Percentiles rank a stretch among this genome's conserved stretches.
Evolutionary conservation across 2,888 invertebrate genomes (phyloP).

Genomic region (Crioceris asparagi): DNA sequence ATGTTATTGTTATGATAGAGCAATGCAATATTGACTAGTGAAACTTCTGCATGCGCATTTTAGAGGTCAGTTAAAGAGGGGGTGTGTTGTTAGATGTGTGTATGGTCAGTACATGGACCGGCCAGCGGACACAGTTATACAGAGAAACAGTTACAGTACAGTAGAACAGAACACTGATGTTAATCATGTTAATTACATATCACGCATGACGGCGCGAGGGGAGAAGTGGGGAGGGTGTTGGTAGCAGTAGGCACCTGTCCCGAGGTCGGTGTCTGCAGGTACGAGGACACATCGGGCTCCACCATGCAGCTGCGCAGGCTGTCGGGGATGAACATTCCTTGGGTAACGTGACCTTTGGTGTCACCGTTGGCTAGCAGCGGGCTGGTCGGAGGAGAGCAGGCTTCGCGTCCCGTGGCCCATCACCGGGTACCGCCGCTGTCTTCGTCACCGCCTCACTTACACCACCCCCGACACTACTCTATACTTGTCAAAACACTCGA

Average conservation of each 20-base stretch:
- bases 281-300: conserved; percentile 89
- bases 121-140: too few relatives aligned
- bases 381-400: conserved; percentile 32
- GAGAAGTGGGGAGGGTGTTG: conserved; percentile 34
- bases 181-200: conserved; percentile 44
- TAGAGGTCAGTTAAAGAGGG: too few relatives aligned
- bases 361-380: conserved; percentile 37
- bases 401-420: conserved; percentile 29
- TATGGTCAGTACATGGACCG: too few relatives aligned
- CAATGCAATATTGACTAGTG: too few relatives aligned
- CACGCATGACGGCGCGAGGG: conserved; percentile 38
- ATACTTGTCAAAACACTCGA: too few relatives aligned
- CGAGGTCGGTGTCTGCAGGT: conserved; percentile 89
- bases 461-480: too few relatives aligned
- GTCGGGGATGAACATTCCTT: conserved; percentile 84
- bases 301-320: conserved; percentile 91
- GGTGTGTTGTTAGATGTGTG: too few relatives aligned
- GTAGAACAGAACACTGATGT: conserved; percentile 38
- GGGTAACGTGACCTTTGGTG: conserved; percentile 26
- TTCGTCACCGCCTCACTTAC: too few relatives aligned
- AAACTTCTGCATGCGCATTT: too few relatives aligned
- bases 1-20: too few relatives aligned
- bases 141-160: conserved; percentile 22
- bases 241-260: conserved; percentile 68
- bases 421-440: conserved; percentile 22